Base-by-base conservation (phyloP, 2,797 vertebrate species). In the Rhynchonycteris naso region DNA sequence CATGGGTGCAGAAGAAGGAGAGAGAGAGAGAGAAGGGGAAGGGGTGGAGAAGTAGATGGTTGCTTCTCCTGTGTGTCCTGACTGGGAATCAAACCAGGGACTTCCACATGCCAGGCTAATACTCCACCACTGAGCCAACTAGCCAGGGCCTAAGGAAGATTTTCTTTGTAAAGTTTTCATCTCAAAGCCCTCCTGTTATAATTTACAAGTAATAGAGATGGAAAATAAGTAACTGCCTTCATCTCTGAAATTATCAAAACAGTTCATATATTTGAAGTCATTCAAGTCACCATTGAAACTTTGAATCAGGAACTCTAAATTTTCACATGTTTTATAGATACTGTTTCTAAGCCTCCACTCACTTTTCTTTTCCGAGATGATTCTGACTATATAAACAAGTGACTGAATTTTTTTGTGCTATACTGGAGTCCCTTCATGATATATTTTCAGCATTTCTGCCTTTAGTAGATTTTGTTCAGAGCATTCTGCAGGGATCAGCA, bases 241-340 rank as follows among this genome's bases (percentile, higher is more conserved):
- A n/a, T 79, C 47, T 59, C 80, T 90, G 59, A 43, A 35, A 43
- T 66, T 52, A 89, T 87, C 75, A 91, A 89, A 94, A 75, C 10
- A 90, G 43, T 47, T 43, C 4, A n/a, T 71, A 10, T 76, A 59
- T 84, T 88, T 81, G 43, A 89, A 89, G 38, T 35, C 10, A 58
- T 58, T 43, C 47, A 52, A 88, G 43, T 52, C 26, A 56, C 15
- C 26, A 54, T 54, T 85, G 63, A 52, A 38, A 63, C 30, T 72
- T 83, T 75, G 52, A 30, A 69, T 69, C 54, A 21, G 33, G 38
- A 14, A 65, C 72, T 66, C 76, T 69, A 90, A 93, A 69, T 80
- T 54, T 6, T 93, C 76, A 59, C 16, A 84, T 61, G 82, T 88
- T 68, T 6, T 24, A 35, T 74, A 43, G 50, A 43, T 76, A 14